phyloP scores from a whole-genome alignment of 2,797 vertebrate species.

The Salarias fasciatus region DNA sequence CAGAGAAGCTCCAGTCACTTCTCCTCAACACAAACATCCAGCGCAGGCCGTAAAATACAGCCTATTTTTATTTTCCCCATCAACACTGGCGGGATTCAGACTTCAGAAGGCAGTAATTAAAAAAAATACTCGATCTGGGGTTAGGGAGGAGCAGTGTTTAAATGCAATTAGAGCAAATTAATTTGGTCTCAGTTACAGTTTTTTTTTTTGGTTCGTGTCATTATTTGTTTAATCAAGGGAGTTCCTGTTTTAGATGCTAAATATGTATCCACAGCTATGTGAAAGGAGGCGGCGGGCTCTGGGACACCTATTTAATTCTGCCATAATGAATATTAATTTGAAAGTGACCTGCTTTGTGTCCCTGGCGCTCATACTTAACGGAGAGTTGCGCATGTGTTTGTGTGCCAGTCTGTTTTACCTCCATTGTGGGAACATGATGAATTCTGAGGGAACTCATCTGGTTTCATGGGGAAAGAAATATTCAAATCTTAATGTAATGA shows the following conservation, averaged over 20 bases:
- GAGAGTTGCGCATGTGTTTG: background rate
- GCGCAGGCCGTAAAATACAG: constrained; percentile 52
- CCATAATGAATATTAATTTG: constrained; percentile 69
- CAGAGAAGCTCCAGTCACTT: constrained; percentile 38
- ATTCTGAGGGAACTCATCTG: no score
- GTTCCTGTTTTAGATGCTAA: constrained; percentile 75
- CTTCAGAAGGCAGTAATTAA: constrained; percentile 81
- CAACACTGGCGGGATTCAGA: constrained; percentile 66
- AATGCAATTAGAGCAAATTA: constrained; percentile 85
- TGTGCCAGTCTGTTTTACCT: no score
- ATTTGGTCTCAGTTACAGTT: constrained; percentile 82
- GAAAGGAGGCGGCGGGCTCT: constrained; percentile 28
- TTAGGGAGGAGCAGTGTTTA: constrained; percentile 82
- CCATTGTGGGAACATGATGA: no score
- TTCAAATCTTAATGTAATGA: no score
- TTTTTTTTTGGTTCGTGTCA: constrained; percentile 75
- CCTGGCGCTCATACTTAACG: constrained; percentile 26
- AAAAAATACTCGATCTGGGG: constrained; percentile 71
- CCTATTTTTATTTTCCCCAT: constrained; percentile 80
- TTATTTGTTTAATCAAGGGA: constrained; percentile 84
- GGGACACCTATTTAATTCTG: constrained; percentile 66
- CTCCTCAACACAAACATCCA: constrained; percentile 62
- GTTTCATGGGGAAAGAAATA: no score
- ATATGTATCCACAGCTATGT: constrained; percentile 68
- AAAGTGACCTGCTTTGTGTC: constrained; percentile 70